Evolutionary conservation across 2,797 vertebrate species (phyloP).

Genomic region (Sebastes steindachneri): DNA sequence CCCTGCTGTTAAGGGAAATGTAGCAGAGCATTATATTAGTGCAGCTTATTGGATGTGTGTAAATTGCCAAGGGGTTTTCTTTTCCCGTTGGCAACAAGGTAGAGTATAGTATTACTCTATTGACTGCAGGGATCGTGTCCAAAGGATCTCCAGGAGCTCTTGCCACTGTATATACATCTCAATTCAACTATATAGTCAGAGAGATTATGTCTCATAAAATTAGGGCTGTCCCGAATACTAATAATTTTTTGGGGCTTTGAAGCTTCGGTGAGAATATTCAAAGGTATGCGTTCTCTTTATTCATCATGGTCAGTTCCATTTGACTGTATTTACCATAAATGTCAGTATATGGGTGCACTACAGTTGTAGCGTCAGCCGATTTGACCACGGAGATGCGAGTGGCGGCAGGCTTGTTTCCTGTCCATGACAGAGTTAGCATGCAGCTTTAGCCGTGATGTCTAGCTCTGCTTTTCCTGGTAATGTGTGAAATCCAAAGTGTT

Average conservation of each 20-base stretch:
- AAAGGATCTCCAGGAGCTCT: background rate
- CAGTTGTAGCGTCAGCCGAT: no score
- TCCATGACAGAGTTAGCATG: background rate
- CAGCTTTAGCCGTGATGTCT: no score
- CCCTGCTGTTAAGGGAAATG: constrained; percentile 3
- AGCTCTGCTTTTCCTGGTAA: no score
- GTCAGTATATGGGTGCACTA: no score
- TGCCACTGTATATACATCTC: constrained; percentile 3
- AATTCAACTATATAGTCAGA: background rate
- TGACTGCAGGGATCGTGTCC: constrained; percentile 18
- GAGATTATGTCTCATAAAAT: constrained; percentile 13
- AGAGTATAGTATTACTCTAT: background rate
- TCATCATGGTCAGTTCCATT: no score
- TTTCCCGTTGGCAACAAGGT: constrained; percentile 32
- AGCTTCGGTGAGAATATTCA: no score
- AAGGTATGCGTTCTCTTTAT: no score
- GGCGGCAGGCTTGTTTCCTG: no score
- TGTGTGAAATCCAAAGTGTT: background rate
- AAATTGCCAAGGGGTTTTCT: constrained; percentile 37
- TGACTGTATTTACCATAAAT: no score
- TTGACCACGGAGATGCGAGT: no score
- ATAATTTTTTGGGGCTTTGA: no score
- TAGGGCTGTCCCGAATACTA: background rate
- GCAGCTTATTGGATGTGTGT: constrained; percentile 28
- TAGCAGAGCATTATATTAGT: constrained; percentile 13